Base-by-base conservation (phyloP, 1,140 invertebrate species). In the Macrosteles quadrilineatus region DNA sequence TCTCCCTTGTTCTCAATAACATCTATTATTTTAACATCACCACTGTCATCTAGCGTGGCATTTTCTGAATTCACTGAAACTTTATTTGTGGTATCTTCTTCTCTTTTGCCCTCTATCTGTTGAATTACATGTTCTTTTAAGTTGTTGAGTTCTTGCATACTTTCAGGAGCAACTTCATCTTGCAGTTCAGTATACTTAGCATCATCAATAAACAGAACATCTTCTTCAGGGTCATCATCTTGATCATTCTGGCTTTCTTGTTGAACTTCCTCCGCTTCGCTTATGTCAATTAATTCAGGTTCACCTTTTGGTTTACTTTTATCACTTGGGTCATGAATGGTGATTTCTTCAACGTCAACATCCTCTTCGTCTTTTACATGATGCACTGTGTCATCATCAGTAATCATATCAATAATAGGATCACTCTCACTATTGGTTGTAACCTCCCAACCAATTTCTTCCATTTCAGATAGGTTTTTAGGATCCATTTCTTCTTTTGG, bases 151-250 rank as follows among this genome's bases (percentile, higher is more conserved):
- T 50, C 14, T 19, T 50, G 14, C 3, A 21, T 3, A 50, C 21
- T 17, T 50, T 50, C 47, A 9, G 4, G 14, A 4, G 47, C 21
- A 17, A 19, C 4, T 50, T 50, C 47, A 3, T 50, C 47, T 50
- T 50, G 47, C 14, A 50, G 14, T 19, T 50, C 47, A 50, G 47
- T 11, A 50, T 50, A 50, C n/a, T 50, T 59, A 9, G 12, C 55
- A 59, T 59, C 55, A 59, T 59, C 55, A 30, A 59, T 59, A 30
- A 27, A 59, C 4, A 59, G 55, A 30, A 25, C n/a, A 3, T 25
- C 55, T 29, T 59, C 55, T 59, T 59, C 55, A 27, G 21, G 2
- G 3, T 59, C 55, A 30, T 59, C 55, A 27, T 59, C 55, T 59
- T 59, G 55, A 14, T 59, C 27, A 25, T 59, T 25, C 11, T 59